phyloP scores from a whole-genome alignment of 2,888 invertebrate genomes.

The Nymphalis c-album region DNA sequence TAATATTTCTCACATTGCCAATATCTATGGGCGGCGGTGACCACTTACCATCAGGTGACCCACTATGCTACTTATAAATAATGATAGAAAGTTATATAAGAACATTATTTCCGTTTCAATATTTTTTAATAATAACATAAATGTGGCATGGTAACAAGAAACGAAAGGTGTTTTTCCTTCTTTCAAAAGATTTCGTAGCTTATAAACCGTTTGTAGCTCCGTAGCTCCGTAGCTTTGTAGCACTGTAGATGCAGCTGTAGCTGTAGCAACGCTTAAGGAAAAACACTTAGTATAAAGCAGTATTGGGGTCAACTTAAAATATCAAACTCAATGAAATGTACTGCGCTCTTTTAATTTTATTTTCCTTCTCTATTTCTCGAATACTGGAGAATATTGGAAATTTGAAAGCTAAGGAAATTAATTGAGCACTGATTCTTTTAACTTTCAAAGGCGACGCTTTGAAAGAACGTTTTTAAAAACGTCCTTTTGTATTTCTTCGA shows the following conservation, averaged over 20 bases:
- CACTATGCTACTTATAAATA: too few species aligned
- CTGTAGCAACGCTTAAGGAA: conserved; percentile 1
- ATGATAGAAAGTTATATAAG: too few species aligned
- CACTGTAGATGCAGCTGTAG: not conserved
- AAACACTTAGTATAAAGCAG: conserved; percentile 6
- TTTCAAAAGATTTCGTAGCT: not conserved
- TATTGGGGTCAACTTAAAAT: conserved; percentile 7
- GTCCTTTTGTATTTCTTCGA: not conserved
- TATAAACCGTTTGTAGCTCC: not conserved
- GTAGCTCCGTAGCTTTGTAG: conserved; percentile 5
- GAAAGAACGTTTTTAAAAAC: not conserved
- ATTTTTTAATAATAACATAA: too few species aligned
- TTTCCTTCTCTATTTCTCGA: conserved; percentile 2
- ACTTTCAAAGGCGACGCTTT: conserved; percentile 12
- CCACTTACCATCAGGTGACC: too few species aligned
- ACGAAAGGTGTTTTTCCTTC: not conserved
- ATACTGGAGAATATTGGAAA: conserved; percentile 6
- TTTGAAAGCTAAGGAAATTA: conserved; percentile 22
- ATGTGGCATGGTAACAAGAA: too few species aligned
- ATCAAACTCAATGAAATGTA: not conserved
- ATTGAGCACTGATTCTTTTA: conserved; percentile 5
- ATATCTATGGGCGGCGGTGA: too few species aligned
- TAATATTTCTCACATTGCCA: too few species aligned
- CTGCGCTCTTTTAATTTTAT: not conserved
- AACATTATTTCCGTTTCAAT: too few species aligned